Evolutionary conservation across 2,797 vertebrate genomes (phyloP), one percentile per base, ranked within the genome.

Genomic region (Vultur gryphus): DNA sequence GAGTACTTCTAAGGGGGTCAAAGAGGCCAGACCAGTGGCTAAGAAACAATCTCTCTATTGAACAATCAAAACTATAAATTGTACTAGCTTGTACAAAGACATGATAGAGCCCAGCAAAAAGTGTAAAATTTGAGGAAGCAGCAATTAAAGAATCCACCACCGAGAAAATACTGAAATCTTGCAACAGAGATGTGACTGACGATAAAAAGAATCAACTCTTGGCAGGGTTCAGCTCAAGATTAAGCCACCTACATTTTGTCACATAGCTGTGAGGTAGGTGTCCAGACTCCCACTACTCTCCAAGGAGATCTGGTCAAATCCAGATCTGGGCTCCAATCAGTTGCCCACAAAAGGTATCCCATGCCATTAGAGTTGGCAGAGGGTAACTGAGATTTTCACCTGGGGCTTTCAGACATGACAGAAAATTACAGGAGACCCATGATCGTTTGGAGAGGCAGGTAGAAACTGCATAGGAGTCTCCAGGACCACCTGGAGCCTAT

Each of bases 221-320:
- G 28, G 26, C n/a, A 83, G 46, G 25, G 29, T 69, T 75, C 31
- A 78, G 26, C 23, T 86, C 52, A 26, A 55, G 23, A n/a, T 26
- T 28, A 67, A 70, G 44, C 48, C 66, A 72, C 37, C 57, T 20
- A 10, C 5, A 2, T 10, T 66, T 66, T 55, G 28, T 20, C 1
- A 0, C 44, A 26, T 1, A 57, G 18, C n/a, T 83, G 16, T 29
- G 44, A 91, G 39, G 20, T n/a, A 1, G 0, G 19, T 43, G 35
- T 54, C 58, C 33, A 18, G 16, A 64, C 44, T 66, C 41, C 37
- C 49, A 9, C 20, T 19, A 0, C 13, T 55, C 8, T 67, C 39
- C 17, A 52, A 79, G 17, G 44, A 78, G 7, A 54, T 29, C 37
- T 55, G 58, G 11, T 61, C 55, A 80, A 76, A 89, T 46, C 11